Base-by-base conservation (phyloP, 2,888 invertebrate species). In the Falcaria lacertinaria region DNA sequence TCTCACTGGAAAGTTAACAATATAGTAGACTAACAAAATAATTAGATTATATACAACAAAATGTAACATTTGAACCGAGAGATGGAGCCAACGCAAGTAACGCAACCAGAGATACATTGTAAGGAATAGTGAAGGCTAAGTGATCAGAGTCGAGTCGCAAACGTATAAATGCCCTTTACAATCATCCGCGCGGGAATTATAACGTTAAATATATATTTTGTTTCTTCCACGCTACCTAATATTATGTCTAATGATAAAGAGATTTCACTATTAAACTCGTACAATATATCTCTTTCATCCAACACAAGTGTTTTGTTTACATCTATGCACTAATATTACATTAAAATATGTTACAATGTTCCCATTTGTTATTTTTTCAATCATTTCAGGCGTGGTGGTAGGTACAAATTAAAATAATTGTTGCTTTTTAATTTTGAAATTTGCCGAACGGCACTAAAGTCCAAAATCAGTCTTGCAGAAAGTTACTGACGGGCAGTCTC, bases 291-390 rank as follows among this genome's bases (percentile, higher is more conserved):
- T 83, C 75, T 80, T 74, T 66, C 67, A 66, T 70, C 57, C 64
- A 69, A 78, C 76, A 78, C 64, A 63, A 49, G 67, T 72, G 70
- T 72, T 76, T 74, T 74, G 58, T 57, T 79, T 80, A 80, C 67
- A 78, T 79, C 87, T 89, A 89, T 82, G 79, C 77, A 66, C 85
- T 89, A 89, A 84, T 70, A 78, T 88, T 85, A 86, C 69, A 73
- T 80, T 83, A 82, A 83, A 85, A 89, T 89, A 89, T 89, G 89
- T 89, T 87, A 88, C 82, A 89, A 80, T 89, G 89, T 75, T 89
- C 89, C 89, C 89, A 83, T 73, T 89, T 90, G 82, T 90, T 90
- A 79, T 77, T 88, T 74, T 61, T 73, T 74, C 73, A 64, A 64
- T 60, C 49, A 48, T 42, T 48, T 37, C 37, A 13, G 37, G 7